These are phyloP conservation scores for Paralvinella palmiformis DNA, from an alignment of 1,140 invertebrate genomes.

Conservation along the genomic window DNA sequence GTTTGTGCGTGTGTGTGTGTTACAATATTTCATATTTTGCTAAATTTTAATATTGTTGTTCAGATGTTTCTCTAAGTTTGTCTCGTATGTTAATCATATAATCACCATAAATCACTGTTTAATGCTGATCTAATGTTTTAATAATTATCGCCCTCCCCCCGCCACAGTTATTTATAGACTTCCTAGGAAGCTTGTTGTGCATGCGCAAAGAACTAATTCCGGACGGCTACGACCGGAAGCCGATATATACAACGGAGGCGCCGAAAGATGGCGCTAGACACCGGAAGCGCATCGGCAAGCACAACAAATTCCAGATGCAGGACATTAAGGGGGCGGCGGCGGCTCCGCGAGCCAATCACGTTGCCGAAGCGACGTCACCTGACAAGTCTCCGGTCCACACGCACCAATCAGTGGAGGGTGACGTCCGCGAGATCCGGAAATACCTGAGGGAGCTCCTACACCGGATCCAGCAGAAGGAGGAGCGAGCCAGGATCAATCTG, in stretches of 20 bases:
- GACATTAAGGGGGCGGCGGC: neutral
- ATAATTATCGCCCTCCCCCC: no score
- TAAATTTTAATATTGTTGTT: no score
- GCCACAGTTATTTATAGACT: constrained; percentile 16
- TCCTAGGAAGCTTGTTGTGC: constrained; percentile 7
- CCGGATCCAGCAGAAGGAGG: constrained; percentile 21
- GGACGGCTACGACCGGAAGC: neutral
- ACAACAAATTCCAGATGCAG: constrained; percentile 21
- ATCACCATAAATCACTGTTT: no score
- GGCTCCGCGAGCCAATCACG: neutral
- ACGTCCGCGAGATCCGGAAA: constrained; percentile 20
- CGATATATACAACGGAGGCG: no score
- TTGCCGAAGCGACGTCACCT: neutral
- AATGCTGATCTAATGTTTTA: no score
- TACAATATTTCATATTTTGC: no score
- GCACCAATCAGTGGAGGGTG: constrained; percentile 14
- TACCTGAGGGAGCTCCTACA: constrained; percentile 11
- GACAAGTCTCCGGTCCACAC: constrained; percentile 26
- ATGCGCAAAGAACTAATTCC: constrained; percentile 5
- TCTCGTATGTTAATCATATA: no score
- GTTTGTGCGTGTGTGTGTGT: no score
- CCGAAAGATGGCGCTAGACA: neutral
- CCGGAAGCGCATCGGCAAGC: constrained; percentile 12
- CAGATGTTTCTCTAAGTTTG: no score
- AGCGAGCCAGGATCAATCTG: constrained; percentile 3